phyloP scores from a whole-genome alignment of 2,797 vertebrate species.

The Eidolon dupreanum region DNA sequence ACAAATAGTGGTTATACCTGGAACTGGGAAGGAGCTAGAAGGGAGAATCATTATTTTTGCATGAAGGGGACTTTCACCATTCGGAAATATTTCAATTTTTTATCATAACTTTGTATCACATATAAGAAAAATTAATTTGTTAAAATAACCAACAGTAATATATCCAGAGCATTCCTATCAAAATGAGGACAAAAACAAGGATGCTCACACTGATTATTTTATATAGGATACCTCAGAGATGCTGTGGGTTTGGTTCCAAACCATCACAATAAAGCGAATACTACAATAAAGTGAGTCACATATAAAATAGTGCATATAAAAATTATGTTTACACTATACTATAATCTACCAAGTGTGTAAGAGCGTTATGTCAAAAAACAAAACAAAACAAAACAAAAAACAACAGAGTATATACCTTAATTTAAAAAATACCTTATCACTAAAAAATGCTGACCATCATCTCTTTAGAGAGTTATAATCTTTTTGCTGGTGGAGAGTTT shows the following conservation, averaged over 20 bases:
- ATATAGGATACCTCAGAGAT: not conserved
- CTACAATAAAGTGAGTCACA: no score
- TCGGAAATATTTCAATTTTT: not conserved
- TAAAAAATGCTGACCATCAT: not conserved
- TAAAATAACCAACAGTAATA: not conserved
- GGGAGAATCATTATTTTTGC: not conserved
- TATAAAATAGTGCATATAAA: no score
- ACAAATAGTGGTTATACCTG: not conserved
- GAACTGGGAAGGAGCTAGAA: not conserved
- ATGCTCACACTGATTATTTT: not conserved
- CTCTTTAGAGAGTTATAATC: not conserved
- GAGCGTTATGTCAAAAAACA: no score
- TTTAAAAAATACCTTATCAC: not conserved
- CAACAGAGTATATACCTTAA: not conserved
- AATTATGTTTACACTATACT: no score
- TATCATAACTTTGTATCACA: not conserved
- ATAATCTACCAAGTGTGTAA: no score
- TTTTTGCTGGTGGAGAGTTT: not conserved
- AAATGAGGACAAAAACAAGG: not conserved
- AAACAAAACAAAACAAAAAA: not conserved
- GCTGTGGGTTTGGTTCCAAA: no score
- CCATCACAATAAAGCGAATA: no score
- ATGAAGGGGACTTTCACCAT: not conserved
- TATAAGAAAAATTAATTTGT: not conserved
- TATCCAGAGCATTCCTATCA: not conserved